Percentiles rank a stretch among this genome's conserved stretches.
Evolutionary conservation across 2,888 invertebrate species (phyloP).

Genomic region (Spialia ferax): DNA sequence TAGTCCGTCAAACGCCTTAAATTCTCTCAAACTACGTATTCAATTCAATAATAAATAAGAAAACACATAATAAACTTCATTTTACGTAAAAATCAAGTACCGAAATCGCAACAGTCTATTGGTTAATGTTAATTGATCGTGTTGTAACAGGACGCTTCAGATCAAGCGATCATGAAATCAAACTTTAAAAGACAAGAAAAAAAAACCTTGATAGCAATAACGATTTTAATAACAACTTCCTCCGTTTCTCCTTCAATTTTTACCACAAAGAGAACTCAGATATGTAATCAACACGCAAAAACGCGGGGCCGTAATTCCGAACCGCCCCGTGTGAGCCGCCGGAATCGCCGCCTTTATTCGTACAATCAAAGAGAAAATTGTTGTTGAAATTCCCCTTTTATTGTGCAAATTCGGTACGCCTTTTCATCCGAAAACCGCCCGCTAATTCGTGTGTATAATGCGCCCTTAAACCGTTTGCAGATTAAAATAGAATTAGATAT

Average conservation of each 20-base stretch:
- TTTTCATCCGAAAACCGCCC: conserved; percentile 34
- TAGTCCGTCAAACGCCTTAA: no score
- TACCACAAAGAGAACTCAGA: conserved; percentile 7
- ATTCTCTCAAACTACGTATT: no score
- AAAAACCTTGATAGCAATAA: conserved; percentile 1
- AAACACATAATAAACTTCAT: no score
- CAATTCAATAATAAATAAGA: no score
- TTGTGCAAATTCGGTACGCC: conserved; percentile 34
- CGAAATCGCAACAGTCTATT: no score
- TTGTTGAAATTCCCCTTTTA: conserved; percentile 39
- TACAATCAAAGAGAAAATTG: conserved; percentile 40
- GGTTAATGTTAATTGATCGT: no score
- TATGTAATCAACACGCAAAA: conserved; percentile 28
- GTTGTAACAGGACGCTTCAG: no score
- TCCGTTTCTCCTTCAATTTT: background rate
- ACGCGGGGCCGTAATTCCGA: conserved; percentile 22
- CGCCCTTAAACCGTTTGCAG: conserved; percentile 16
- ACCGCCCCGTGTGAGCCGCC: conserved; percentile 24
- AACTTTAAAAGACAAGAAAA: background rate
- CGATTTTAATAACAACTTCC: conserved; percentile 3
- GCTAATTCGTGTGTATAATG: conserved; percentile 35
- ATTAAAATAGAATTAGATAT: background rate
- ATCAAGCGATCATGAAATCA: background rate
- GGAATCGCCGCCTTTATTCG: conserved; percentile 37
- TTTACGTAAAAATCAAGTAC: no score